Base-by-base conservation (phyloP, 2,113 vertebrate genomes). In the Ophthalmotilapia sp. region DNA sequence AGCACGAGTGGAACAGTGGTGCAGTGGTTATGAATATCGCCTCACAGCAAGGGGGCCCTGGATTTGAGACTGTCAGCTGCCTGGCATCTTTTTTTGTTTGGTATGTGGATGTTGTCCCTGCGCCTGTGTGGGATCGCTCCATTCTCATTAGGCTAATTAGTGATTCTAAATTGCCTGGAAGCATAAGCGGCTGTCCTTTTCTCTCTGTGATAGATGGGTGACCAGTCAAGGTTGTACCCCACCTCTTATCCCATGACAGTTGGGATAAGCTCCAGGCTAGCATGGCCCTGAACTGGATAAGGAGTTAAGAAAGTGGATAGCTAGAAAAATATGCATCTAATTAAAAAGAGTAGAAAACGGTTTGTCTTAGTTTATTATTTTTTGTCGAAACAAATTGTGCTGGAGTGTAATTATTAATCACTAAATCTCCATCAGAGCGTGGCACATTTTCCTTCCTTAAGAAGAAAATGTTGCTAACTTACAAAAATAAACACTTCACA, bases 81-180 rank as follows among this genome's bases (percentile, higher is more conserved):
- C 70, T 29, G n/a, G 70, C 40, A 17, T 47, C 70, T 75, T 75
- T 75, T 73, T n/a, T 29, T 47, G 23, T 47, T 47, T 75, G 70
- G 40, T 14, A 17, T 19, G 14, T 49, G 70, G 23, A 75, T 49
- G 42, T 12, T 1, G 42, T 31, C 42, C 70, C 70, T 12, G 42
- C 15, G 3, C 23, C 9, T 73, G 38, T 42, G 33, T 73, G 21
- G 38, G 38, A 45, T 26, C 2, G n/a, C 42, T 49, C 1, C 42
- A 49, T 29, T 47, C 70, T 49, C 70, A 29, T 31, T 47, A 47
- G 70, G 23, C 42, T 75, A 75, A 75, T 75, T 75, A 31, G 42
- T 19, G 42, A 77, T n/a, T 77, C 42, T 77, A 77, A 77, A 77
- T 11, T 31, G 45, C 15, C 26, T 31, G 42, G 23, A 75, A 47